phyloP scores from a whole-genome alignment of 2,797 vertebrate species.

The Alfaro cultratus region DNA sequence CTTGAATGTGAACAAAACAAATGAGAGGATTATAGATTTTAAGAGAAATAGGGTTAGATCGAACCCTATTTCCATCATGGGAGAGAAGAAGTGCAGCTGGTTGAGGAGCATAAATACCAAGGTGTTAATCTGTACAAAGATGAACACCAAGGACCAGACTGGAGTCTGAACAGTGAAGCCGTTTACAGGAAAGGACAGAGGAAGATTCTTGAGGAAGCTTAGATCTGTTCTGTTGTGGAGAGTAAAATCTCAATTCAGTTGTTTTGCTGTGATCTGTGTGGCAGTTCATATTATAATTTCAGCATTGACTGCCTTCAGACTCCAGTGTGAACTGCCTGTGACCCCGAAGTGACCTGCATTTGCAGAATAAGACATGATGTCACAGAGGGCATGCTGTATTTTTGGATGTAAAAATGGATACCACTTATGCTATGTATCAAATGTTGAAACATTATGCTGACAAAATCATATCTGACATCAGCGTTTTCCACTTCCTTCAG shows the following conservation, averaged over 20 bases:
- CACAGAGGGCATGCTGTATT: too few relatives aligned
- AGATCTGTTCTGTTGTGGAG: too few relatives aligned
- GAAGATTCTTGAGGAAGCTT: too few relatives aligned
- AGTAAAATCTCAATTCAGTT: background rate
- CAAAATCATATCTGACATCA: background rate
- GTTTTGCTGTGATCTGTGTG: background rate
- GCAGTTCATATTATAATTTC: background rate
- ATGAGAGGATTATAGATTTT: background rate
- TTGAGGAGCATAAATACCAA: too few relatives aligned
- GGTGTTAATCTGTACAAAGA: too few relatives aligned
- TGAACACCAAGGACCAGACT: too few relatives aligned
- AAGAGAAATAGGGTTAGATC: too few relatives aligned
- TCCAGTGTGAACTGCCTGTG: background rate
- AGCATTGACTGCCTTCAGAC: background rate
- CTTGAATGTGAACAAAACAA: too few relatives aligned
- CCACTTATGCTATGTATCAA: background rate
- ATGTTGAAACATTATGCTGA: background rate
- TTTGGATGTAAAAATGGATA: background rate
- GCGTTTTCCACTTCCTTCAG: background rate
- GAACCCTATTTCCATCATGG: too few relatives aligned
- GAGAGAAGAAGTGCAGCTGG: too few relatives aligned
- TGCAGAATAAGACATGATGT: background rate
- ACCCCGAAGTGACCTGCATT: background rate
- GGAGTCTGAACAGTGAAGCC: too few relatives aligned
- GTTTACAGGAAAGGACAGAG: too few relatives aligned